Evolutionary conservation across 2,113 vertebrate genomes (phyloP).

Genomic region (Festucalex cinctus): DNA sequence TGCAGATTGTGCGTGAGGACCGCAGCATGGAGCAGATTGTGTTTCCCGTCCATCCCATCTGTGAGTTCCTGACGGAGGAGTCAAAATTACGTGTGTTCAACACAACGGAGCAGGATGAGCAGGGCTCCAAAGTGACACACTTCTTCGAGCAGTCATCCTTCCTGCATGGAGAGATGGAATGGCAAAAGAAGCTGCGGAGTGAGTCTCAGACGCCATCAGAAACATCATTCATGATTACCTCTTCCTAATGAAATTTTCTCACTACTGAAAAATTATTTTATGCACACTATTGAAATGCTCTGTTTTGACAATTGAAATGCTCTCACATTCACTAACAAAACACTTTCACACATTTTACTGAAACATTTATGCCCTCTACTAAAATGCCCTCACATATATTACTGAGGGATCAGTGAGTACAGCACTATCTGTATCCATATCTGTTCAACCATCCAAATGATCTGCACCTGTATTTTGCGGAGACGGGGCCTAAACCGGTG

Average conservation of each 20-base stretch:
- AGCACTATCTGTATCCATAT: too few relatives aligned
- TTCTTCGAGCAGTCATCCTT: conserved; percentile 94
- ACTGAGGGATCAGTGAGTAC: too few relatives aligned
- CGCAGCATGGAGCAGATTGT: conserved; percentile 99
- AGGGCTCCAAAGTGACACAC: conserved; percentile 97
- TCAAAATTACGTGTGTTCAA: conserved; percentile 89
- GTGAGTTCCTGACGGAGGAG: conserved; percentile 91
- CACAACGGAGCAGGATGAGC: conserved; percentile 96
- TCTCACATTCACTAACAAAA: neutral
- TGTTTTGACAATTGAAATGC: neutral
- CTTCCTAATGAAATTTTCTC: neutral
- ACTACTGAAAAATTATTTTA: neutral
- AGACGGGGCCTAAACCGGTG: too few relatives aligned
- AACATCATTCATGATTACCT: neutral
- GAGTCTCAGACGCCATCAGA: conserved; percentile 48
- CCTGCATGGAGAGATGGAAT: conserved; percentile 98
- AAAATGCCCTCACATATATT: too few relatives aligned
- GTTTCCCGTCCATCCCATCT: conserved; percentile 91
- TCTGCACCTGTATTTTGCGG: too few relatives aligned
- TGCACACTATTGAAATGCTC: neutral
- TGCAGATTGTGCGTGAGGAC: conserved; percentile 91
- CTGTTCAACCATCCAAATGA: too few relatives aligned
- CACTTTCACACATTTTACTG: neutral
- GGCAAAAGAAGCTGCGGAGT: conserved; percentile 98
- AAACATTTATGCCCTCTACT: neutral